Percentiles rank a stretch among this genome's conserved stretches.
Evolutionary conservation across 2,888 invertebrate genomes (phyloP).

Genomic region (Agriopis aurantiaria): DNA sequence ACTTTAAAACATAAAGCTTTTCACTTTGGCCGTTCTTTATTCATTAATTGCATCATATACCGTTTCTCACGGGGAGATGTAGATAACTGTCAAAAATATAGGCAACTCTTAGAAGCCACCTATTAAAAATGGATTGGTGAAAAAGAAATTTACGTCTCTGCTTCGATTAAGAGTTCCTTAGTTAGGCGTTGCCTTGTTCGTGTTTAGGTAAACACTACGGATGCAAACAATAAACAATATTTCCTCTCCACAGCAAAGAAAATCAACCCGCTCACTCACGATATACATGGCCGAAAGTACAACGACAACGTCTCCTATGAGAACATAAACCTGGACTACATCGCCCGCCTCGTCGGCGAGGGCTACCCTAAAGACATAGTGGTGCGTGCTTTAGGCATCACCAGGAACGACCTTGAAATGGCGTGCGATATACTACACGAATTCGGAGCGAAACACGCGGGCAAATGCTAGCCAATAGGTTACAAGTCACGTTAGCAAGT

Average conservation of each 20-base stretch:
- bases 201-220: too few relatives aligned
- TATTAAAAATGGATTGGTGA: too few relatives aligned
- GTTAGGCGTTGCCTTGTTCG: too few relatives aligned
- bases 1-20: too few relatives aligned
- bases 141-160: too few relatives aligned
- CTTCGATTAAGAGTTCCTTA: too few relatives aligned
- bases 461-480: slow-evolving; percentile 67
- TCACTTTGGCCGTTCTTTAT: too few relatives aligned
- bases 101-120: too few relatives aligned
- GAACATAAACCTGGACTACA: slow-evolving; percentile 96
- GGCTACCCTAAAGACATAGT: slow-evolving; percentile 97
- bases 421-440: slow-evolving; percentile 97
- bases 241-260: slow-evolving; percentile 70
- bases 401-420: slow-evolving; percentile 97
- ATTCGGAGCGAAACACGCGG: slow-evolving; percentile 89
- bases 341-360: slow-evolving; percentile 94
- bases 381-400: slow-evolving; percentile 96
- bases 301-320: slow-evolving; percentile 90
- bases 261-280: slow-evolving; percentile 83
- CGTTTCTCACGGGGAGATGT: too few relatives aligned
- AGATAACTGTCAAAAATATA: too few relatives aligned
- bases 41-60: too few relatives aligned
- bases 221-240: too few relatives aligned
- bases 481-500: background rate
- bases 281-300: slow-evolving; percentile 80